phyloP scores from a whole-genome alignment of 1,140 invertebrate species.

The Leptinotarsa undecemlineata region DNA sequence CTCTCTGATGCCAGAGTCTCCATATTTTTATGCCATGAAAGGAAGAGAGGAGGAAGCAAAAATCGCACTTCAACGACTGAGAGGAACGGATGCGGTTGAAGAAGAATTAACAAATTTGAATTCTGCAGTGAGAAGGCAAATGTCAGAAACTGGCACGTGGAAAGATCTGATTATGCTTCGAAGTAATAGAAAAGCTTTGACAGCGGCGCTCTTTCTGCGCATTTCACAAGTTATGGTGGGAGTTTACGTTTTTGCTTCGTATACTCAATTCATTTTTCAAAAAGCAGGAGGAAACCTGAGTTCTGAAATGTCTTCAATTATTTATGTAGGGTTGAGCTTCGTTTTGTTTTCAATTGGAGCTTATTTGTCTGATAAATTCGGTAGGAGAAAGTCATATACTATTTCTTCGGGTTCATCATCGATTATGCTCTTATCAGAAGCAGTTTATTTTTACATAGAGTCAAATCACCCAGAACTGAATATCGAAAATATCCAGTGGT shows the following conservation, averaged over 20 bases:
- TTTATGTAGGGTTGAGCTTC: constrained; percentile 63
- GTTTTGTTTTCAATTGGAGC: constrained; percentile 67
- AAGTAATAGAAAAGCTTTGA: constrained; percentile 41
- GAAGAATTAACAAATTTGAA: constrained; percentile 40
- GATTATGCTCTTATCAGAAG: constrained; percentile 53
- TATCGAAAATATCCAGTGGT: constrained; percentile 44
- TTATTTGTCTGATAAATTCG: constrained; percentile 11
- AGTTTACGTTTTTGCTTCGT: constrained; percentile 33
- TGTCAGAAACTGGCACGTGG: constrained; percentile 30
- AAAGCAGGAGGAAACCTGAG: constrained; percentile 45
- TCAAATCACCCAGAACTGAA: constrained; percentile 32
- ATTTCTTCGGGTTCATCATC: constrained; percentile 28
- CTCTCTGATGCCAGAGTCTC: constrained; percentile 51
- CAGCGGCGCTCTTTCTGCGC: constrained; percentile 37
- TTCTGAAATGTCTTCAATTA: constrained; percentile 54
- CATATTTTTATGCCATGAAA: constrained; percentile 46
- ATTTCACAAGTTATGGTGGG: constrained; percentile 38
- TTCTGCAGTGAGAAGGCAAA: constrained; percentile 35
- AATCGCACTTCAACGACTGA: constrained; percentile 20
- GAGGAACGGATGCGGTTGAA: constrained; percentile 49
- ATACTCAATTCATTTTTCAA: constrained; percentile 39
- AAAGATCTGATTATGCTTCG: constrained; percentile 35
- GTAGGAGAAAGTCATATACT: constrained; percentile 31
- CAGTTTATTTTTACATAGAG: constrained; percentile 54
- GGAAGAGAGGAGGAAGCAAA: constrained; percentile 36